Percentiles rank a stretch among this genome's conserved stretches.
Evolutionary conservation across 2,113 vertebrate genomes (phyloP).

Genomic region (Leiothrix lutea): DNA sequence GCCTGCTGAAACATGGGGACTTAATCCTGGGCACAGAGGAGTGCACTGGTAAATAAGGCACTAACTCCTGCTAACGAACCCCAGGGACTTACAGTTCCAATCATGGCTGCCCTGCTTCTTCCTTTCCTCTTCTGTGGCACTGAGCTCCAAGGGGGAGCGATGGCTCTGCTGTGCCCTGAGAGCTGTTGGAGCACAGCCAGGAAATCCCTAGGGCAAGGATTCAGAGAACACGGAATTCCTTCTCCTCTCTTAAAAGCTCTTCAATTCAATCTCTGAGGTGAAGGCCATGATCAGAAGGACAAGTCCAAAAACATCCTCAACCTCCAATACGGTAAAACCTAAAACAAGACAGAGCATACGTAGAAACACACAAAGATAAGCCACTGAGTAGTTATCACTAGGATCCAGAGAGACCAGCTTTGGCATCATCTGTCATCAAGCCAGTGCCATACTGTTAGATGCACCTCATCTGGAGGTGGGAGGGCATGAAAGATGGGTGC

Average conservation of each 20-base stretch:
- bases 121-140: background rate
- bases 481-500: background rate
- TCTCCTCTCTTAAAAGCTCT: background rate
- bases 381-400: background rate
- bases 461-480: background rate
- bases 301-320: background rate
- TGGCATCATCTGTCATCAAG: background rate
- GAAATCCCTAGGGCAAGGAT: background rate
- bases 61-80: background rate
- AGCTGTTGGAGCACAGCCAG: background rate
- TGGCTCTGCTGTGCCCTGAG: background rate
- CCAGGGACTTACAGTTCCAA: accelerated
- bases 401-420: background rate
- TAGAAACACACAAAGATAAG: background rate
- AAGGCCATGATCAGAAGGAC: background rate
- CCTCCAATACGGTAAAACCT: background rate
- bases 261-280: accelerated
- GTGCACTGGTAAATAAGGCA: background rate
- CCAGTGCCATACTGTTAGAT: background rate
- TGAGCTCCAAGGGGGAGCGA: background rate
- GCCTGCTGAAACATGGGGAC: background rate
- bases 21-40: background rate
- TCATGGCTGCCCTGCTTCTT: background rate
- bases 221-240: background rate
- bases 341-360: background rate